Percentiles rank a stretch among this genome's conserved stretches.
These are phyloP conservation scores for Neoascia interrupta DNA, from an alignment of 2,888 invertebrate species.

Conservation along the genomic window DNA sequence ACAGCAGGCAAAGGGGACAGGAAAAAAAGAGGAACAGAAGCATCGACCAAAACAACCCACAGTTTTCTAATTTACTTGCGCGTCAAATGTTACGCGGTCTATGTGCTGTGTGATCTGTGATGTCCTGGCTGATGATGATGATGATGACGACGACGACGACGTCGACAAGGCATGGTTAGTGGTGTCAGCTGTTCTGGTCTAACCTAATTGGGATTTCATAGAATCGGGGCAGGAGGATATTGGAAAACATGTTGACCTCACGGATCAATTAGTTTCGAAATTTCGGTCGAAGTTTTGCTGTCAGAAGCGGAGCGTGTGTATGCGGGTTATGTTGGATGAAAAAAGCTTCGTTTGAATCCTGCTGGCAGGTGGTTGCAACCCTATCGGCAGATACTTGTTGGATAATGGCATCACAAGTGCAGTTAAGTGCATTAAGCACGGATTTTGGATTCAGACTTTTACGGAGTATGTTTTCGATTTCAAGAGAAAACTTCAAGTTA, in stretches of 20 bases:
- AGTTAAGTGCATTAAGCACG: no score
- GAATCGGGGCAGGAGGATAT: slow-evolving; percentile 50
- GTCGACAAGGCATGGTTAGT: slow-evolving; percentile 42
- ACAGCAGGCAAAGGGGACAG: slow-evolving; percentile 8
- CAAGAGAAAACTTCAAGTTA: no score
- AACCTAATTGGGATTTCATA: slow-evolving; percentile 67
- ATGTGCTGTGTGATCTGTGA: slow-evolving; percentile 35
- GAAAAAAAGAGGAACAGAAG: slow-evolving; percentile 2
- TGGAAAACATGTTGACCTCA: slow-evolving; percentile 67
- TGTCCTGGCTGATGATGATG: slow-evolving; percentile 20
- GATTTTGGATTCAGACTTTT: no score
- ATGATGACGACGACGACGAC: slow-evolving; percentile 11
- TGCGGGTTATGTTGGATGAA: no score
- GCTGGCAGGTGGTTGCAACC: no score
- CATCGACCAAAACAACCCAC: slow-evolving; percentile 58
- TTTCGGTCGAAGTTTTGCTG: no score
- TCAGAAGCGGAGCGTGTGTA: no score
- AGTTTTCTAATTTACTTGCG: slow-evolving; percentile 69
- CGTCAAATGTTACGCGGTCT: slow-evolving; percentile 68
- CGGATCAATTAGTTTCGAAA: slow-evolving; percentile 65
- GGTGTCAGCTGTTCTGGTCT: slow-evolving; percentile 61
- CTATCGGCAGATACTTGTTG: no score
- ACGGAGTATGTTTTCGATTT: no score
- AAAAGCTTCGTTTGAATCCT: no score
- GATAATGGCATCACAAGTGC: no score